A percentile compares a stretch with the other conserved stretches of the same genome.
Evolutionary conservation across 2,888 invertebrate species (phyloP).

Genomic region (Tipula vernalis): DNA sequence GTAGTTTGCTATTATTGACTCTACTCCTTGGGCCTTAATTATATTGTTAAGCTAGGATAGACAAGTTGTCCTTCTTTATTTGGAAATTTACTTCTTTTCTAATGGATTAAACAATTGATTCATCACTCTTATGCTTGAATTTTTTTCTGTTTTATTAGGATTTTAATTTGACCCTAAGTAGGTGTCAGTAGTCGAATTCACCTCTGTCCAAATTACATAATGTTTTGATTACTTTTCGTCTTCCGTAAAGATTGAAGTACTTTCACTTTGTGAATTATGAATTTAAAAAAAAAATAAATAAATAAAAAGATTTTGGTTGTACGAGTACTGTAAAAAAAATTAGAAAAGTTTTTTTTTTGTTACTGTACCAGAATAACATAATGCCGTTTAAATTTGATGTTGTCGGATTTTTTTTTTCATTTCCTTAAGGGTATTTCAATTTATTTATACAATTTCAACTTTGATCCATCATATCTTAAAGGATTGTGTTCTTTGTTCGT

Average conservation of each 20-base stretch:
- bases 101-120: too few relatives aligned
- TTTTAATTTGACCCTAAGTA: too few relatives aligned
- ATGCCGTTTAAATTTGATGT: not conserved
- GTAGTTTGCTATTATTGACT: too few relatives aligned
- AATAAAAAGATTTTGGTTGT: not conserved
- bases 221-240: not conserved
- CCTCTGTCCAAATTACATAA: not conserved
- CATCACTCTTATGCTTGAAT: too few relatives aligned
- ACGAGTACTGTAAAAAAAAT: not conserved
- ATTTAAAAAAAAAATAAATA: not conserved
- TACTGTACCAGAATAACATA: not conserved
- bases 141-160: too few relatives aligned
- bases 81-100: too few relatives aligned
- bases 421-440: conserved; percentile 4
- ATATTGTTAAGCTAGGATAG: too few relatives aligned
- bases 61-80: too few relatives aligned
- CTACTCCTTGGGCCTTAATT: too few relatives aligned
- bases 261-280: not conserved
- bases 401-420: not conserved
- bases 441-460: not conserved
- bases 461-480: conserved; percentile 4
- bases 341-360: not conserved
- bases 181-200: not conserved
- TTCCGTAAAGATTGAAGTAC: not conserved
- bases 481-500: not conserved